Evolutionary conservation across 2,888 invertebrate species (phyloP), one percentile per base, ranked within the genome.

Genomic region (Agonopterix heracliana): DNA sequence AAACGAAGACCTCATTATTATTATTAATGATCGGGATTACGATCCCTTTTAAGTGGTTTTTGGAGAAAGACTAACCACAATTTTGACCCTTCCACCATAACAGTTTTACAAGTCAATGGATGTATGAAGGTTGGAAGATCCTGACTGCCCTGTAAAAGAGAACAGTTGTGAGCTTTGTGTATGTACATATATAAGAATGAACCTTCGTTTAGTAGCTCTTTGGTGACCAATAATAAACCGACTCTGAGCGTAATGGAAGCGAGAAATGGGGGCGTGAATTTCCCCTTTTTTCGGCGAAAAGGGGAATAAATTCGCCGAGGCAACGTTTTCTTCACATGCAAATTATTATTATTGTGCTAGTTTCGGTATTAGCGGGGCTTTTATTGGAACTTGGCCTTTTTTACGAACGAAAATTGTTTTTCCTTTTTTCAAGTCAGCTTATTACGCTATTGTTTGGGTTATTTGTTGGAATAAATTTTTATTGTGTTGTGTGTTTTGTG

Each of bases 281-380:
- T 51, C 58, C 59, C 48, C 51, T 48, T 53, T 53, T 53, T 55
- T 47, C 50, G 49, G 12, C 53, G 49, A 52, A 58, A 66, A 68
- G 66, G 64, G 55, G 64, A 65, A 73, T 73, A 72, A 74, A 74
- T 71, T 46, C 46, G 46, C 10, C 14, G 12, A 41, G 13, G 61
- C 63, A 54, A 70, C 72, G 67, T 70, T 73, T 71, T 64, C 67
- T 73, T 67, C 74, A 73, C 72, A 78, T 77, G 77, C 78, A 78
- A 77, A 78, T 78, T 76, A 78, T 78, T 76, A 74, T 78, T 77
- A 77, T 78, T 76, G 74, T 71, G 71, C 74, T 71, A 64, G 68
- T 68, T 67, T 54, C 61, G 61, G 74, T 71, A 78, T 78, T 78
- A 77, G 72, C 67, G 67, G 63, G 64, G 66, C 61, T 72, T 73